Evolutionary conservation across 2,888 invertebrate species (phyloP).

Genomic region (Clunio marinus): DNA sequence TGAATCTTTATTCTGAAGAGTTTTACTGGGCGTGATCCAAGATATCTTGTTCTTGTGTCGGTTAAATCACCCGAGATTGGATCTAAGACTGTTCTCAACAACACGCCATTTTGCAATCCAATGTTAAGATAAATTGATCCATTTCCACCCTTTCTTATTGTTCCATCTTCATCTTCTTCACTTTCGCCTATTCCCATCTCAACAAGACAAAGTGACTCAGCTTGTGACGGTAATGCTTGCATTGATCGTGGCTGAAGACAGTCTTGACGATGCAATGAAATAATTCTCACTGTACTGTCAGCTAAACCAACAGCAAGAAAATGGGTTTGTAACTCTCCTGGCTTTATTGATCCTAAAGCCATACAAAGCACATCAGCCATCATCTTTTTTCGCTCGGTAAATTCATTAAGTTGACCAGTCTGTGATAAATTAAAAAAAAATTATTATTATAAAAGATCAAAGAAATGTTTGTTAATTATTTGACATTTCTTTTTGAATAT

Average conservation of each 20-base stretch:
- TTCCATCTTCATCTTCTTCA: conserved; percentile 53
- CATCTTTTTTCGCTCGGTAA: conserved; percentile 95
- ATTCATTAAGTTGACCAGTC: conserved; percentile 98
- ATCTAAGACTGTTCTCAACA: conserved; percentile 89
- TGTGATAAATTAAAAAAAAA: conserved; percentile 48
- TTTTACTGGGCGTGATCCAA: conserved; percentile 94
- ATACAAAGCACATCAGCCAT: conserved; percentile 97
- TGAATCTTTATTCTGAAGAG: conserved; percentile 94
- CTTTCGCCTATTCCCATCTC: conserved; percentile 76
- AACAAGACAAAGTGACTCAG: conserved; percentile 94
- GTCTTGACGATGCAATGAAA: conserved; percentile 94
- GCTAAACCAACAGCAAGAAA: conserved; percentile 94
- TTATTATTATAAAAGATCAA: conserved; percentile 6
- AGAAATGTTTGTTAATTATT: background rate
- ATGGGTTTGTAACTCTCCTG: conserved; percentile 91
- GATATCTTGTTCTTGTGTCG: conserved; percentile 93
- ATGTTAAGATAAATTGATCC: conserved; percentile 90
- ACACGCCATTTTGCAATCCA: conserved; percentile 93
- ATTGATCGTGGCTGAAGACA: conserved; percentile 92
- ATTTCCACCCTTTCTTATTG: conserved; percentile 45
- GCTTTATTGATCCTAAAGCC: conserved; percentile 92
- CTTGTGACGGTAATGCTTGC: conserved; percentile 93
- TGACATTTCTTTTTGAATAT: background rate
- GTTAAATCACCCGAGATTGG: conserved; percentile 94
- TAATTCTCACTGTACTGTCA: conserved; percentile 95